Evolutionary conservation across 2,113 vertebrate species (phyloP).

Genomic region (Phocoena sinus): DNA sequence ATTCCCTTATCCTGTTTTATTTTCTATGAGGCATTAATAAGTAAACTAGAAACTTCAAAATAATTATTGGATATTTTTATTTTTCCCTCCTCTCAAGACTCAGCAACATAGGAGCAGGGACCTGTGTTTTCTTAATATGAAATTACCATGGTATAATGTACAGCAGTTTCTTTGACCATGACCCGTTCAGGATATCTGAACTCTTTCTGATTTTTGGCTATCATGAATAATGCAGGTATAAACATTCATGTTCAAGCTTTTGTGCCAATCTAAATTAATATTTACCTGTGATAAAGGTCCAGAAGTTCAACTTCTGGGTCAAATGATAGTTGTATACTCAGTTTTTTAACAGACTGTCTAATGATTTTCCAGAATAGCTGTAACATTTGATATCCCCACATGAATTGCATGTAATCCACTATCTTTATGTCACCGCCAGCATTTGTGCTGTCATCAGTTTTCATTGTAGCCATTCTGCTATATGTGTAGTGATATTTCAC

Average conservation of each 20-base stretch:
- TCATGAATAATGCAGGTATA: background rate
- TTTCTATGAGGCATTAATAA: background rate
- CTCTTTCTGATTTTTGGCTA: background rate
- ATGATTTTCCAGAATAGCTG: background rate
- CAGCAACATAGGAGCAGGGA: background rate
- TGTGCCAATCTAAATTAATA: background rate
- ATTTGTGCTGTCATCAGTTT: background rate
- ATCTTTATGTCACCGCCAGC: background rate
- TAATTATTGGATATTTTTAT: background rate
- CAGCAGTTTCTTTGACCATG: background rate
- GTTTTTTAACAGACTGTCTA: background rate
- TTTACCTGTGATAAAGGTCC: background rate
- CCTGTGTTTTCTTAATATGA: background rate
- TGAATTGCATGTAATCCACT: accelerated
- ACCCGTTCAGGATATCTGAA: accelerated
- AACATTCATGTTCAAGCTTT: background rate
- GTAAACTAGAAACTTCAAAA: background rate
- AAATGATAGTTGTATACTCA: accelerated
- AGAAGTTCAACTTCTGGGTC: background rate
- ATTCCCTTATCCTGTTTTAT: background rate
- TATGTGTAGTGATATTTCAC: accelerated
- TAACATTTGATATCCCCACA: background rate
- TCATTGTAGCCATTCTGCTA: background rate
- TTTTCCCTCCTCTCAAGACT: background rate
- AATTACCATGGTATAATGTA: accelerated